These are phyloP conservation scores for Uria lomvia DNA, from an alignment of 2,113 vertebrate species.

Conservation along the genomic window DNA sequence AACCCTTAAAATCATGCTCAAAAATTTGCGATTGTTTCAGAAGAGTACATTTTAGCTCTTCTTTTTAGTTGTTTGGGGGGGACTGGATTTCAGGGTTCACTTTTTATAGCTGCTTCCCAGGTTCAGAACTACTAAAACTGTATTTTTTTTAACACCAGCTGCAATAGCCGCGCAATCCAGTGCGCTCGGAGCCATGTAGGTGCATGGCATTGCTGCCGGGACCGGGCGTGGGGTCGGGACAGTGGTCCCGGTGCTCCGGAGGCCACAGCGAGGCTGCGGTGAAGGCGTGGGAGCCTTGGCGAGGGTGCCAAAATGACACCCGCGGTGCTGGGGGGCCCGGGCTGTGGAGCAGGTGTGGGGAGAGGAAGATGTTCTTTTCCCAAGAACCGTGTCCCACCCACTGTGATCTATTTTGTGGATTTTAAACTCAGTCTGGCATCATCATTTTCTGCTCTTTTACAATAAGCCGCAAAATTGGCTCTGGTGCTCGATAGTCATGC, in stretches of 20 bases:
- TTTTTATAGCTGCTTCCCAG: neutral
- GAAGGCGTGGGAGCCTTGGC: rapidly evolving
- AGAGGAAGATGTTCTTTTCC: conserved; percentile 37
- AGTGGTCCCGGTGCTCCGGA: rapidly evolving
- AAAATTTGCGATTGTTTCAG: neutral
- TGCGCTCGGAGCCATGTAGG: rapidly evolving
- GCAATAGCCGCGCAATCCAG: neutral
- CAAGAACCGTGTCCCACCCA: neutral
- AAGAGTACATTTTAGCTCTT: neutral
- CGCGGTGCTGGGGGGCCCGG: neutral
- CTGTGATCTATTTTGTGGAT: conserved; percentile 31
- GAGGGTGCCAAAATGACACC: neutral
- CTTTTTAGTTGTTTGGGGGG: neutral
- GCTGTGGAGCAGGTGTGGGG: neutral
- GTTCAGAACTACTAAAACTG: rapidly evolving
- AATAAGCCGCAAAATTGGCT: conserved; percentile 20
- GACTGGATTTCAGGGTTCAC: neutral
- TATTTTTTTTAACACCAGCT: neutral
- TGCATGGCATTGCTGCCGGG: neutral
- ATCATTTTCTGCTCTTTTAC: conserved; percentile 19
- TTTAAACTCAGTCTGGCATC: neutral
- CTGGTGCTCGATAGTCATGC: neutral
- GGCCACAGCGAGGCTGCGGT: rapidly evolving
- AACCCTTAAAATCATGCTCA: neutral
- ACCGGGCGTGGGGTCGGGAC: rapidly evolving